Base-by-base conservation (phyloP, 2,888 invertebrate species). In the Archips xylosteana region DNA sequence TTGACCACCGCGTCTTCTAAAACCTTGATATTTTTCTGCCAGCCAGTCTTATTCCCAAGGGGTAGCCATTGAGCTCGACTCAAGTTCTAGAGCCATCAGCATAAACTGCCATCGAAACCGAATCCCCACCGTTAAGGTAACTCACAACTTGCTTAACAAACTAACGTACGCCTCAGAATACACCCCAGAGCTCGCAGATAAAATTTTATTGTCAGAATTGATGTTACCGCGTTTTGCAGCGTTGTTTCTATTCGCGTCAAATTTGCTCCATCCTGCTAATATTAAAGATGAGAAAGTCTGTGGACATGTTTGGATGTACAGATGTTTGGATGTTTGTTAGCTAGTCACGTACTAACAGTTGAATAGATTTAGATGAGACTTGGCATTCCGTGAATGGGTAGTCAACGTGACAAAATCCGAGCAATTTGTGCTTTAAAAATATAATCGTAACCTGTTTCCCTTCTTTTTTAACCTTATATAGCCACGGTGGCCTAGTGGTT, bases 131-230 rank as follows among this genome's bases (percentile, higher is more conserved):
- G 65, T 34, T 3, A 65, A 36, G 65, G 51, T 12, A 65, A 51
- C 59, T 59, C 64, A 42, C 61, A 70, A 45, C 57, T 63, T 10
- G 15, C 51, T 62, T 63, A 57, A 63, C 70, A 64, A 68, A 71
- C 70, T 71, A 71, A 47, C 70, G 64, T 47, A 64, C 70, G 47
- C 5, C 70, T 70, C 51, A 10, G 70, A 78, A 76, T 75, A 80
- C 78, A 69, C 78, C 78, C 75, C 74, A 68, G 78, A 72, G 79
- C 71, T 79, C 75, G 76, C 78, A 78, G 82, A 85, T 85, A 85
- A 85, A 85, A 80, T 85, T 85, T 85, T 85, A 85, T 83, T 81
- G 78, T 80, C 79, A 75, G 78, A 82, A 83, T 82, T 82, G 78
- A 77, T 79, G 81, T 81, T 80, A 80, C 77, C 13, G 12, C 45